Conservation (phyloP, 1,140 invertebrate genomes). For the Neocloeon triangulifer region DNA sequence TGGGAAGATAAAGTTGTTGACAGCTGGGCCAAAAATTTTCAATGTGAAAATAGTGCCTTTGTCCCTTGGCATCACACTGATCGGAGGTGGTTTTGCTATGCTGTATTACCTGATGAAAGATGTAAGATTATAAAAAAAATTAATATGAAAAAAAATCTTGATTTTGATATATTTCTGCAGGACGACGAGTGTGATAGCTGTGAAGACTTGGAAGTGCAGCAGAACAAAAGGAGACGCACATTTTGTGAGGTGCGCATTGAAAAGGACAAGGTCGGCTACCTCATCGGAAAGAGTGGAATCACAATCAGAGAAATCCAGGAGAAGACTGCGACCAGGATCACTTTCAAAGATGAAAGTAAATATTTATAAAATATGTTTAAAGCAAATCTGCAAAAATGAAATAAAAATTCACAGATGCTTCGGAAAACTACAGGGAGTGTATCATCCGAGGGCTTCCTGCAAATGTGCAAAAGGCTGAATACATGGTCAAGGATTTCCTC, state of each 20-base stretch:
- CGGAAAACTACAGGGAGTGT: conserved; percentile 29
- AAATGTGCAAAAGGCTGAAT: conserved; percentile 37
- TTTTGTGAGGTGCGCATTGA: conserved; percentile 21
- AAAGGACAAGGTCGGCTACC: conserved; percentile 17
- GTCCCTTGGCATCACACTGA: conserved; percentile 18
- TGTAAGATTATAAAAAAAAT: conserved; percentile 11
- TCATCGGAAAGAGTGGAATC: conserved; percentile 38
- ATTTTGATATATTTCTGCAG: conserved; percentile 9
- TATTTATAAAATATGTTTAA: background rate
- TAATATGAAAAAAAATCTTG: background rate
- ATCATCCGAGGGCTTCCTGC: conserved; percentile 36
- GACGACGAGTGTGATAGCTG: conserved; percentile 6
- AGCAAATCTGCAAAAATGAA: too few species aligned
- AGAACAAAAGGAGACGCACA: conserved; percentile 10
- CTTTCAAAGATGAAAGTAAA: conserved; percentile 22
- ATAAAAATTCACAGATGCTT: too few species aligned
- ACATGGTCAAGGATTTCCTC: conserved; percentile 44
- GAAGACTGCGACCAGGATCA: conserved; percentile 39
- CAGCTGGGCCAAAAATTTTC: too few species aligned
- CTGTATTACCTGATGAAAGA: conserved; percentile 20
- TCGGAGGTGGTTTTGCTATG: conserved; percentile 18
- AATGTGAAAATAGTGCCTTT: too few species aligned
- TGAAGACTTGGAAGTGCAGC: conserved; percentile 6
- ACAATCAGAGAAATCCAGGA: conserved; percentile 46
- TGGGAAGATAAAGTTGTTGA: too few species aligned